phyloP scores from a whole-genome alignment of 2,888 invertebrate genomes.

The Cryptosula pallasiana region DNA sequence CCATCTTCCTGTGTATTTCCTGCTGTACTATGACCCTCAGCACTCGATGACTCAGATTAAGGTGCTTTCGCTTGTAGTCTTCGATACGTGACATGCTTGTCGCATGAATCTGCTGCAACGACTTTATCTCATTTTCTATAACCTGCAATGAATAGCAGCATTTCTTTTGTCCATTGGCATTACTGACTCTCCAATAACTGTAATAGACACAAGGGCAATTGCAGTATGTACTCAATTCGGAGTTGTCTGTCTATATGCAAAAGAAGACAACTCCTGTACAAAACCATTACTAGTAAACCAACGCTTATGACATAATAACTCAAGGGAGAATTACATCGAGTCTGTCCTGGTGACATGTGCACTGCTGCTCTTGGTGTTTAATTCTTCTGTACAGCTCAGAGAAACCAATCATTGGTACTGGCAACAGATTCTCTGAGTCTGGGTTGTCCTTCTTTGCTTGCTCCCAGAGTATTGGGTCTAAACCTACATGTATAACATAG shows the following conservation, averaged over 20 bases:
- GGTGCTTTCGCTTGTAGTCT: slow-evolving; percentile 73
- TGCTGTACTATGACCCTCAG: slow-evolving; percentile 82
- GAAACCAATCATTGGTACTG: slow-evolving; percentile 90
- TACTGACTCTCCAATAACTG: no score
- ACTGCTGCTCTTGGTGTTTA: slow-evolving; percentile 66
- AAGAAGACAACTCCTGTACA: no score
- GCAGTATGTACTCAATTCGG: neutral
- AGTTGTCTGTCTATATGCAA: no score
- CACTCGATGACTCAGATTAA: slow-evolving; percentile 76
- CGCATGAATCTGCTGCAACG: slow-evolving; percentile 74
- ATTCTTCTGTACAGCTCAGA: slow-evolving; percentile 66
- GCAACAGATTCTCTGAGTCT: slow-evolving; percentile 79
- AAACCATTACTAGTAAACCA: no score
- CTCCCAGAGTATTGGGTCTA: slow-evolving; percentile 87
- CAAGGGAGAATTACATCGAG: slow-evolving; percentile 61
- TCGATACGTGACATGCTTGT: slow-evolving; percentile 73
- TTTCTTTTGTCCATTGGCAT: no score
- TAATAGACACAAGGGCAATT: neutral
- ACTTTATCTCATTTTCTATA: slow-evolving; percentile 70
- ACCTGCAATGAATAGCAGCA: slow-evolving; percentile 44
- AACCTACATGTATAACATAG: no score
- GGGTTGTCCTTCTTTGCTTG: slow-evolving; percentile 95
- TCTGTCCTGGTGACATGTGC: slow-evolving; percentile 68
- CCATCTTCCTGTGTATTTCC: slow-evolving; percentile 80
- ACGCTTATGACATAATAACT: no score